Percentiles rank a stretch among this genome's conserved stretches.
These are phyloP conservation scores for Pontoporia blainvillei DNA, from an alignment of 2,113 vertebrate genomes.

Conservation along the genomic window DNA sequence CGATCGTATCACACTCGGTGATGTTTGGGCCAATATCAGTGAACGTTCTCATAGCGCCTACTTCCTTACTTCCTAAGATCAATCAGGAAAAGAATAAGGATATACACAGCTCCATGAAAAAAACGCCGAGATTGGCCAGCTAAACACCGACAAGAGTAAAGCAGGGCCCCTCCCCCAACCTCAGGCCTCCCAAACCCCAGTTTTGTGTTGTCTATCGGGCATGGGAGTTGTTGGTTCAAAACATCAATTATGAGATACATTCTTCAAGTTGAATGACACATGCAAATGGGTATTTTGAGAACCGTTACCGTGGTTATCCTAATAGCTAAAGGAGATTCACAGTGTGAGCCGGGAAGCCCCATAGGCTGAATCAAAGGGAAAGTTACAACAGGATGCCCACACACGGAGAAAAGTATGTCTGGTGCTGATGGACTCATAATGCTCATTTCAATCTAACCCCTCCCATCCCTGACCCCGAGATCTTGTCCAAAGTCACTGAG, in stretches of 20 bases:
- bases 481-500: background rate
- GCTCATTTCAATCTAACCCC: background rate
- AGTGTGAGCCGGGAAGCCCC: background rate
- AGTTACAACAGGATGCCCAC: background rate
- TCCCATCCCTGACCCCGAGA: background rate
- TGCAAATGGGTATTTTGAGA: background rate
- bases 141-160: background rate
- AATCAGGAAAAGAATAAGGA: background rate
- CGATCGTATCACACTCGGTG: background rate
- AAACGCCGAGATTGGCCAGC: background rate
- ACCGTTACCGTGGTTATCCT: background rate
- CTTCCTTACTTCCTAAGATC: background rate
- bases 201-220: background rate
- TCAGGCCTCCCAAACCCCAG: background rate
- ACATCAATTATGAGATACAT: background rate
- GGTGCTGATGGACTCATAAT: background rate
- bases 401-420: background rate
- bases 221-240: background rate
- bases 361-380: background rate
- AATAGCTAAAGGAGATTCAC: background rate
- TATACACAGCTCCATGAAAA: background rate
- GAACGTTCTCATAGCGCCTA: background rate
- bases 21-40: background rate
- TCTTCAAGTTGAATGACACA: background rate
- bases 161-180: background rate